phyloP scores from a whole-genome alignment of 1,140 invertebrate species.

The Leguminivora glycinivorella region DNA sequence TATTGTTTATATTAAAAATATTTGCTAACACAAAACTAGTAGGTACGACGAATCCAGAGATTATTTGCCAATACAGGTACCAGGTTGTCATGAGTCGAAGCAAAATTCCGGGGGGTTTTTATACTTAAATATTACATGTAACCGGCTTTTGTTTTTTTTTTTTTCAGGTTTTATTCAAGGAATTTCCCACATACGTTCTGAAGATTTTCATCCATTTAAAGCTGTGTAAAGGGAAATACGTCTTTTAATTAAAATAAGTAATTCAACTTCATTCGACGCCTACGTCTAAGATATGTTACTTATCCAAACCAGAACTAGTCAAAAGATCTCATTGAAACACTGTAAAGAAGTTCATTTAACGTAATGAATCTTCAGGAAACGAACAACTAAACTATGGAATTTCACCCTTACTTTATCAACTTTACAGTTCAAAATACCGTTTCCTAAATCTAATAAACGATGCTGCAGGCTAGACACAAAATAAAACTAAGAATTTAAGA shows the following conservation, averaged over 20 bases:
- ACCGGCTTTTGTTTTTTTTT: no score
- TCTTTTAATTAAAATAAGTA: neutral
- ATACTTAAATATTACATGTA: no score
- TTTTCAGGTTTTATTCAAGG: no score
- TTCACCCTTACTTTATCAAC: neutral
- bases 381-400: neutral
- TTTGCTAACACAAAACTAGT: no score
- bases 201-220: neutral
- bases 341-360: slow-evolving; percentile 16
- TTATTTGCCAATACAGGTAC: no score
- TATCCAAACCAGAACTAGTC: slow-evolving; percentile 8
- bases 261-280: neutral
- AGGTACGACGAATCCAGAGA: no score
- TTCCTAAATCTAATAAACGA: slow-evolving; percentile 1
- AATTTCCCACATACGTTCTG: neutral
- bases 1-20: no score
- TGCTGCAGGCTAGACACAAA: neutral
- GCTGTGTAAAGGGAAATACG: neutral
- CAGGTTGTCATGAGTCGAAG: no score
- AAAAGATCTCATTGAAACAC: slow-evolving; percentile 14
- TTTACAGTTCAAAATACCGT: neutral
- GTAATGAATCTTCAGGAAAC: slow-evolving; percentile 22
- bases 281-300: neutral
- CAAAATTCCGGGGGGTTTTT: no score
- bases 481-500: neutral